Evolutionary conservation across 2,888 invertebrate genomes (phyloP).

Genomic region (Sarcophaga carnaria): DNA sequence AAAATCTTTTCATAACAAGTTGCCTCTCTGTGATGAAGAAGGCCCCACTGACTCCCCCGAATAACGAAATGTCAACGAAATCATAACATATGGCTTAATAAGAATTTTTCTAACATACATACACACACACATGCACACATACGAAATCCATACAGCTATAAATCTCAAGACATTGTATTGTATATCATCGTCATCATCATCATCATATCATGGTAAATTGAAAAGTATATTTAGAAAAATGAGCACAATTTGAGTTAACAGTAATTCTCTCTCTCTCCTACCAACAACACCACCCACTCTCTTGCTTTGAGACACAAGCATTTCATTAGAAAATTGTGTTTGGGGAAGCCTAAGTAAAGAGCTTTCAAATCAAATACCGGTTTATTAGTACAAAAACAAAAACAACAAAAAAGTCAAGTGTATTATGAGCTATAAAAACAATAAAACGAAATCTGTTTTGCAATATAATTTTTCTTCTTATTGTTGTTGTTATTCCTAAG

Average conservation of each 20-base stretch:
- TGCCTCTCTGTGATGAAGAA: background rate
- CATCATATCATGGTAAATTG: background rate
- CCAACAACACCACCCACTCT: background rate
- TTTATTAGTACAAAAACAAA: slow-evolving; percentile 15
- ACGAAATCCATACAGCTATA: background rate
- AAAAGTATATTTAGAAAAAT: background rate
- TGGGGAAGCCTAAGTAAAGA: background rate
- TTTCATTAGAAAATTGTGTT: background rate
- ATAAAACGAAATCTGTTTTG: background rate
- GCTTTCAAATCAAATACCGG: slow-evolving; percentile 25
- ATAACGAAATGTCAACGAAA: background rate
- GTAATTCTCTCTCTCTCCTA: background rate
- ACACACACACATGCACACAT: no score
- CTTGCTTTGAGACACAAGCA: background rate
- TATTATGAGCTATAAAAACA: slow-evolving; percentile 49
- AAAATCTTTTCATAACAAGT: slow-evolving; percentile 11
- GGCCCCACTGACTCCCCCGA: background rate
- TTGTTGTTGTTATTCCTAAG: background rate
- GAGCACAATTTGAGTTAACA: background rate
- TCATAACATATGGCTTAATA: slow-evolving; percentile 42
- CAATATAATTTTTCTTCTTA: background rate
- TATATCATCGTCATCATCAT: background rate
- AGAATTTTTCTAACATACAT: slow-evolving; percentile 24
- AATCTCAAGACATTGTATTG: background rate
- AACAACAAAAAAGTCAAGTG: slow-evolving; percentile 41